Percentiles rank a stretch among this genome's conserved stretches.
Evolutionary conservation across 2,888 invertebrate species (phyloP).

Genomic region (Thymelicus lineola): DNA sequence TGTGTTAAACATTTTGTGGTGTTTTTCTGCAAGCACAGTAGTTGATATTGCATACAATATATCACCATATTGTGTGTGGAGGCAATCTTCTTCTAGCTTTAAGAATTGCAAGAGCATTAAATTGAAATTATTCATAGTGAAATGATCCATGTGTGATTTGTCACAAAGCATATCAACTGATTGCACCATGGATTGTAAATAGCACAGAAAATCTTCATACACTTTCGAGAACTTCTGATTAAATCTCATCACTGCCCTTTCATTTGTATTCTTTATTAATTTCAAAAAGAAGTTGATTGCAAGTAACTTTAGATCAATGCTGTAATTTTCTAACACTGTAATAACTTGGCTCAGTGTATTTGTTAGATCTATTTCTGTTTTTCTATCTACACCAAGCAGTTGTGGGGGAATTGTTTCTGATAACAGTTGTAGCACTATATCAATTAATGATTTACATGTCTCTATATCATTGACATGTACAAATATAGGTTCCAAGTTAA

Average conservation of each 20-base stretch:
- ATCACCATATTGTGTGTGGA: slow-evolving; percentile 49
- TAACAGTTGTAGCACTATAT: slow-evolving; percentile 65
- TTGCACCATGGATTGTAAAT: slow-evolving; percentile 61
- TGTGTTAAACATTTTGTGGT: slow-evolving; percentile 56
- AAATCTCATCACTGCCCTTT: slow-evolving; percentile 58
- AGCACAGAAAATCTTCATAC: slow-evolving; percentile 56
- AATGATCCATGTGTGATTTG: slow-evolving; percentile 61
- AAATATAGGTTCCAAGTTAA: slow-evolving; percentile 73
- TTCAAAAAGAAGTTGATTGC: slow-evolving; percentile 66
- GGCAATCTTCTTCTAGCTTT: slow-evolving; percentile 47
- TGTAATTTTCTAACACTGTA: slow-evolving; percentile 65
- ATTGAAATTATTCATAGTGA: slow-evolving; percentile 59
- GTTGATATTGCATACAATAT: slow-evolving; percentile 58
- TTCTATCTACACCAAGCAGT: slow-evolving; percentile 58
- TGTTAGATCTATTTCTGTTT: slow-evolving; percentile 49
- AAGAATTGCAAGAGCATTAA: slow-evolving; percentile 55
- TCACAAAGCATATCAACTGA: slow-evolving; percentile 61
- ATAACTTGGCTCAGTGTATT: slow-evolving; percentile 57
- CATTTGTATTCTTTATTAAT: slow-evolving; percentile 63
- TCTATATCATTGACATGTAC: slow-evolving; percentile 63
- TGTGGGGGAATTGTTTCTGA: slow-evolving; percentile 67
- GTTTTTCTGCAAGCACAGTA: slow-evolving; percentile 56
- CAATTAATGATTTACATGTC: slow-evolving; percentile 67
- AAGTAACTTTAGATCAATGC: slow-evolving; percentile 66
- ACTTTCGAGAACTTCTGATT: slow-evolving; percentile 55